Base-by-base conservation (phyloP, 2,113 vertebrate species). In the Perca fluviatilis region DNA sequence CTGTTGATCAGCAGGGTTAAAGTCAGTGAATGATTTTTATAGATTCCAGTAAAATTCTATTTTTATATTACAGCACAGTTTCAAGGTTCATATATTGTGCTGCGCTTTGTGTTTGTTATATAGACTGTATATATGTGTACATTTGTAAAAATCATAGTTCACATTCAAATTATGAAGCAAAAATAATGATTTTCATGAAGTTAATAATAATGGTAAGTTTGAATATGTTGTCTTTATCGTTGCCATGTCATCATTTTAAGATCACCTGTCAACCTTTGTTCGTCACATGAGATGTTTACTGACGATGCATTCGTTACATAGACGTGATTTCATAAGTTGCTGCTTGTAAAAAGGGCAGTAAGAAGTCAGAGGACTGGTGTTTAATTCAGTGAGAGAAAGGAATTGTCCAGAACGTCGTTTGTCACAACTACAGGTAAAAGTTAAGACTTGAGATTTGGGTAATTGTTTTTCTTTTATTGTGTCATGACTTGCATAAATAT, bases 241-340 rank as follows among this genome's bases (percentile, higher is more conserved):
- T 71, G 46, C 1, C 40, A 0, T 1, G 19, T 62, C 27, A n/a
- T 78, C 18, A 18, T 19, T 79, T 83, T 72, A 54, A 25, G 18
- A 51, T 56, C 43, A 69, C 19, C 49, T 69, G 58, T 64, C 54
- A 76, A 81, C 88, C 76, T 90, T 87, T 65, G 50, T 62, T 2
- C 21, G 64, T 93, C 80, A 90, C 82, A 79, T 86, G 91, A 87
- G 43, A 19, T 50, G 16, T 16, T 10, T 14, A 16, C 2, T 46
- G 54, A 81, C 4, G 2, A 65, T 27, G 21, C 18, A 33, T 57
- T 83, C 33, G 70, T 79, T 50, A n/a, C 18, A 43, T 33, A 10
- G 18, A 68, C 91, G 86, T 92, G 90, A 88, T 82, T 49, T 14
- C 19, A 49, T 77, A 36, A 57, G 40, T 25, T 6, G 0, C 1